Evolutionary conservation across 1,140 invertebrate species (phyloP).

Genomic region (Antheraea mylitta): DNA sequence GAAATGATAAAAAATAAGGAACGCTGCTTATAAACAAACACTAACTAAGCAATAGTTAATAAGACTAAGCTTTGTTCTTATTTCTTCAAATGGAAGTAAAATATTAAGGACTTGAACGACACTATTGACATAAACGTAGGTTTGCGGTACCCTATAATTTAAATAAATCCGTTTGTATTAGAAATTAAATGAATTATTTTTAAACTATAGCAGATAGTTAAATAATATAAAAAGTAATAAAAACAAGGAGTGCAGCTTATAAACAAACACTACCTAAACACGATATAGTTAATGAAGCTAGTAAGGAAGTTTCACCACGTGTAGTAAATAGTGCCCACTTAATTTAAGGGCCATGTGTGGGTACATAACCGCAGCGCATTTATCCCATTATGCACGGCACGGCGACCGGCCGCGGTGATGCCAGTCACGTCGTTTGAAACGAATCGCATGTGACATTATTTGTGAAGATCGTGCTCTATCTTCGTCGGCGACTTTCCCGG

Average conservation of each 20-base stretch:
- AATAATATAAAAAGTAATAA: no score
- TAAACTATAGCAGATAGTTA: no score
- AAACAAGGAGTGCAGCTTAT: not conserved
- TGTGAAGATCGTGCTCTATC: constrained; percentile 79
- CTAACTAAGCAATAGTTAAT: constrained; percentile 10
- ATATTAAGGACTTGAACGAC: constrained; percentile 5
- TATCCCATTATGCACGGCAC: constrained; percentile 77
- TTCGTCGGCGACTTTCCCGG: constrained; percentile 72
- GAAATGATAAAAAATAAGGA: no score
- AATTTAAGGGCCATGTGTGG: constrained; percentile 74
- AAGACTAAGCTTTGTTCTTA: not conserved
- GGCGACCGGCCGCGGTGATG: constrained; percentile 61
- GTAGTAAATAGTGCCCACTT: constrained; percentile 70
- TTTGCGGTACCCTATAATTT: not conserved
- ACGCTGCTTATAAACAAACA: no score
- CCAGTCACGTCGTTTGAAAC: constrained; percentile 75
- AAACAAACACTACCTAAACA: constrained; percentile 34
- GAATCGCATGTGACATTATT: constrained; percentile 79
- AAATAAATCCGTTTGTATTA: no score
- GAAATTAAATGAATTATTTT: no score
- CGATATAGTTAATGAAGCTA: constrained; percentile 65
- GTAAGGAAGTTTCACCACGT: constrained; percentile 59
- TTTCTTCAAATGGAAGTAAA: not conserved
- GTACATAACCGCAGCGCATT: constrained; percentile 74
- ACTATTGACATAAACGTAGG: constrained; percentile 11